Evolutionary conservation across 2,888 invertebrate species (phyloP), one percentile per base, ranked within the genome.

Genomic region (Podabrus alpinus): DNA sequence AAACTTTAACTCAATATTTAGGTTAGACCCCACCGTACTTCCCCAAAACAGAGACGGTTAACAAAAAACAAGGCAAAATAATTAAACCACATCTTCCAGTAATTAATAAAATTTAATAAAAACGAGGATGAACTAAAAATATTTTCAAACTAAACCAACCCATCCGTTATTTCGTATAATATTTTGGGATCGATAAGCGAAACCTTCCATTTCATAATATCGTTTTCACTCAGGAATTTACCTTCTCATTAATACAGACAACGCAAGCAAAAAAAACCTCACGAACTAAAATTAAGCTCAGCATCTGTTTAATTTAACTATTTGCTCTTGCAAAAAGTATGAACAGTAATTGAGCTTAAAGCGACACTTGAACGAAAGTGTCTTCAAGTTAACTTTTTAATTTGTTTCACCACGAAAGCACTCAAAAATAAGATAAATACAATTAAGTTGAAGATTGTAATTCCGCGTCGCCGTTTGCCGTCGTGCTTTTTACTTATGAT

Each of bases 271-370:
- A 45, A 45, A 45, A 45, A 45, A 45, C n/a, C n/a, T 45, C 4
- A 45, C 7, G n/a, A 45, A 45, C n/a, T 45, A 45, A 45, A 45
- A 45, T 45, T 45, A 45, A 45, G 5, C 45, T 7, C 45, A 7
- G 45, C 45, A n/a, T 45, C 45, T 45, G 45, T 45, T 45, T 45
- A 45, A 45, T 45, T 45, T 45, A 45, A 45, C 45, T 45, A 45
- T 45, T 45, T 45, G 45, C 45, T 45, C 45, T 45, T n/a, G 13
- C 45, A 45, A 45, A 45, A 45, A 45, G 62, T 64, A 64, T 64
- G 62, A 64, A 64, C 62, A 19, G 62, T 64, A 64, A 64, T 64
- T 17, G 62, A 64, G 62, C 62, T 64, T 64, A 64, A 64, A 64
- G 21, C 62, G 62, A 64, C 62, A 21, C 62, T 64, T 64, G 62